Conservation (phyloP, 2,797 vertebrate genomes). For the Vespertilio murinus region DNA sequence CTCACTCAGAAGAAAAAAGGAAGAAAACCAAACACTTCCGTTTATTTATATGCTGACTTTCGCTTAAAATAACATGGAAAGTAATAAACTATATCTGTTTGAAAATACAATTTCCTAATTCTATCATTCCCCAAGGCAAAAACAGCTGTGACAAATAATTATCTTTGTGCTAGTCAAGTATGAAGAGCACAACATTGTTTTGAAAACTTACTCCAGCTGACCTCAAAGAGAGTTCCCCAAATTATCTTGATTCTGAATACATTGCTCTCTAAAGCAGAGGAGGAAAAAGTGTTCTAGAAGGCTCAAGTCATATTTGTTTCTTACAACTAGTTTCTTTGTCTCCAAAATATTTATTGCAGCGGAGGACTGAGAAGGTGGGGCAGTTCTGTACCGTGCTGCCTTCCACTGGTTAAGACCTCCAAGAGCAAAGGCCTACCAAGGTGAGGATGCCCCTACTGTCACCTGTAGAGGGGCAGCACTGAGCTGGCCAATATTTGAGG, state of each 20-base stretch:
- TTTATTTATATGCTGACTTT: constrained; percentile 74
- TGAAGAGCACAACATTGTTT: constrained; percentile 76
- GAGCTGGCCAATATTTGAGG: too few species aligned
- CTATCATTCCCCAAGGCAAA: constrained; percentile 80
- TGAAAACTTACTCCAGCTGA: constrained; percentile 80
- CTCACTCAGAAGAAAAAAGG: background rate
- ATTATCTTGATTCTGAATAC: constrained; percentile 75
- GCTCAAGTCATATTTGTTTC: constrained; percentile 64
- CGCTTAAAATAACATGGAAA: constrained; percentile 79
- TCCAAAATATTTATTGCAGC: constrained; percentile 64
- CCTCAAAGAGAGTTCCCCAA: constrained; percentile 71
- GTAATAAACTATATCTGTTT: constrained; percentile 77
- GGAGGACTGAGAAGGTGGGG: too few species aligned
- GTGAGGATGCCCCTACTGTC: too few species aligned
- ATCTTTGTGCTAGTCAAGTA: constrained; percentile 79
- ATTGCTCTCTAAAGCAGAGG: constrained; percentile 71
- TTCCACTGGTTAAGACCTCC: too few species aligned
- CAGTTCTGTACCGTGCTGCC: too few species aligned
- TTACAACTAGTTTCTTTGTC: constrained; percentile 23
- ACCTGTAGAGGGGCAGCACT: too few species aligned
- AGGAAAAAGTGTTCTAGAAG: constrained; percentile 75
- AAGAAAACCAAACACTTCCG: background rate
- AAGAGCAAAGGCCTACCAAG: too few species aligned
- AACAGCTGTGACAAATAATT: constrained; percentile 79
- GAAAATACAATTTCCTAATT: constrained; percentile 79